phyloP scores from a whole-genome alignment of 64 coral and sea anemone genomes.

The Montipora efflorescens region DNA sequence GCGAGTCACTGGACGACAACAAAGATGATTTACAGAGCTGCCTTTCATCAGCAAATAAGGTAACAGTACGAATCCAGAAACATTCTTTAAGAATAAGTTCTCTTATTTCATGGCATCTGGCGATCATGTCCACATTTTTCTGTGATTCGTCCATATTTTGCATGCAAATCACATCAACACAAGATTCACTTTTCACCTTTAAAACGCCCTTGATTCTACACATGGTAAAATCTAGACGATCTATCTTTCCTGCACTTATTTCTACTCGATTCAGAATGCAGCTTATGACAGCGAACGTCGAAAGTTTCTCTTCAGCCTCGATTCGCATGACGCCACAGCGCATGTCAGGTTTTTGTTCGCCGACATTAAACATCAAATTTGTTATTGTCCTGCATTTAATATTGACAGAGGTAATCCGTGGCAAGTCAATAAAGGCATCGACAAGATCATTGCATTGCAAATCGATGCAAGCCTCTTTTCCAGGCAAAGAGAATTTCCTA shows the following conservation, averaged over 20 bases:
- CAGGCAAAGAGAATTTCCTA: neutral
- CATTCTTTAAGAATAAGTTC: conserved; percentile 9
- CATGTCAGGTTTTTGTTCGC: neutral
- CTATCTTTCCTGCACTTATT: conserved; percentile 5
- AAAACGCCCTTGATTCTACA: conserved; percentile 29
- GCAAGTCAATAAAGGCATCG: neutral
- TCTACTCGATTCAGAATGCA: conserved; percentile 15
- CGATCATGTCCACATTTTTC: conserved; percentile 9
- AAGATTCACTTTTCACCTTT: neutral
- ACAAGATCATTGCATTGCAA: conserved; percentile 12
- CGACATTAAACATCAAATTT: conserved; percentile 7
- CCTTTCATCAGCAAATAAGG: conserved; percentile 10
- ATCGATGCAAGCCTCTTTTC: conserved; percentile 1
- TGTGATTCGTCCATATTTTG: neutral
- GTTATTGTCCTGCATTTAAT: conserved; percentile 17
- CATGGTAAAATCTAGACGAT: neutral
- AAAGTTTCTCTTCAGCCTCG: neutral
- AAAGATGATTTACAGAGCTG: neutral
- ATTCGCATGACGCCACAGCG: conserved; percentile 12
- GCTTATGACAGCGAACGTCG: neutral
- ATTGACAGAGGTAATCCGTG: neutral
- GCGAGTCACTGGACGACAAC: neutral
- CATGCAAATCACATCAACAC: conserved; percentile 1
- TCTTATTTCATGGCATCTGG: conserved; percentile 1
- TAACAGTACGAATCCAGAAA: neutral